Evolutionary conservation across 2,888 invertebrate genomes (phyloP), one percentile per base, ranked within the genome.

Genomic region (Hydraecia micacea): DNA sequence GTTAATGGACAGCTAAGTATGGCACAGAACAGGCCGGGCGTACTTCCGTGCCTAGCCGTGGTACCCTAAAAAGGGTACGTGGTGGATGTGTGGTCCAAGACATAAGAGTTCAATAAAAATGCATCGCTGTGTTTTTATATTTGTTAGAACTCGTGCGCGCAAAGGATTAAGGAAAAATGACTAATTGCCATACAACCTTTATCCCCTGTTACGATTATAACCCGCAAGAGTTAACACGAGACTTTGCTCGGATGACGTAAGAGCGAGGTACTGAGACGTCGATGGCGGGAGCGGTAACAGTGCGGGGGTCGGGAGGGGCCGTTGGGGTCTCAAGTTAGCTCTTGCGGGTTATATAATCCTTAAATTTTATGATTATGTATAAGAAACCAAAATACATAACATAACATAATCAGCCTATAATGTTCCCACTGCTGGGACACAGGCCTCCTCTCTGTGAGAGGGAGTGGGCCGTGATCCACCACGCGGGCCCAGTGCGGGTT

Each of bases 1-100:
- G 79, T 86, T 89, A 87, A 89, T 89, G 88, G 68, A 66, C 42
- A 55, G 80, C 87, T 89, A 88, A 88, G 90, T 89, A 81, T 86
- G 81, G 86, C 84, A 79, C 86, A 77, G 86, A 73, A 63, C 66
- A 89, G 91, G 90, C 83, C 81, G 78, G 69, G 68, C 82, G 92
- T 91, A 92, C 92, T 93, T 93, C 94, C 91, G 92, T 91, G 89
- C 88, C 92, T 92, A 91, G 91, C 91, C 91, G 91, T 90, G 91
- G 91, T 92, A 89, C 95, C 94, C 95, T 93, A 94, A 95, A 95
- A 95, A 95, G 95, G 95, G 95, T 95, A 94, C 89, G 86, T 87
- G 86, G 86, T 85, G 79, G 76, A 55, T 32, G 73, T 73, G 49
- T 81, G 89, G 88, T 55, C n/a, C 58, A 60, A 36, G 8, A 36